Percentiles rank a stretch among this genome's conserved stretches.
These are phyloP conservation scores for Pseudococcus jackbeardsleyi DNA, from an alignment of 2,888 invertebrate species.

Conservation along the genomic window DNA sequence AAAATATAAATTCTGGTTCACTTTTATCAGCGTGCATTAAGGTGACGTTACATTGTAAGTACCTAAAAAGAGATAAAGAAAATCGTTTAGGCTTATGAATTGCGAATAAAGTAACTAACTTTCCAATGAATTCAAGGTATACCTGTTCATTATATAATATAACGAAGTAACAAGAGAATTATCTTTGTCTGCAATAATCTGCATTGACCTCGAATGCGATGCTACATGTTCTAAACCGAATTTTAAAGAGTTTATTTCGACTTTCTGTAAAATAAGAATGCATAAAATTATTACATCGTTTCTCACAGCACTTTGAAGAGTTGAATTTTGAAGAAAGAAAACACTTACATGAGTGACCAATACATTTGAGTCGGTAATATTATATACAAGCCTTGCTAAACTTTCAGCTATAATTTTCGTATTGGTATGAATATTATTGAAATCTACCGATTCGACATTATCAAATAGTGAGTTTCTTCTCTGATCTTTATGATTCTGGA, in stretches of 20 bases:
- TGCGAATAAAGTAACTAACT: slow-evolving; percentile 4
- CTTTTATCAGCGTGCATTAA: slow-evolving; percentile 82
- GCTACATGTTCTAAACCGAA: slow-evolving; percentile 84
- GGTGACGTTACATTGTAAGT: slow-evolving; percentile 80
- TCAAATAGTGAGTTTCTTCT: slow-evolving; percentile 78
- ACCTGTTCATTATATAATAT: slow-evolving; percentile 78
- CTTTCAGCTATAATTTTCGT: slow-evolving; percentile 85
- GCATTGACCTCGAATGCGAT: slow-evolving; percentile 81
- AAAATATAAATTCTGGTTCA: slow-evolving; percentile 94
- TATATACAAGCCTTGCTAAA: slow-evolving; percentile 85
- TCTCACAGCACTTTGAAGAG: neutral
- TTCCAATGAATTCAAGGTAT: slow-evolving; percentile 60
- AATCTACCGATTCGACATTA: slow-evolving; percentile 73
- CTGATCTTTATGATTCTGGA: slow-evolving; percentile 77
- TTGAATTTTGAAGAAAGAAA: neutral
- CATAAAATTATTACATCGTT: slow-evolving; percentile 51
- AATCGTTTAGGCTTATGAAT: neutral
- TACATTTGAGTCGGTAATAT: slow-evolving; percentile 69
- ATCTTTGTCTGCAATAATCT: slow-evolving; percentile 78
- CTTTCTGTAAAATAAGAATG: slow-evolving; percentile 74
- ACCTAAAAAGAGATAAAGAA: slow-evolving; percentile 71
- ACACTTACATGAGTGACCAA: slow-evolving; percentile 57
- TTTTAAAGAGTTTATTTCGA: slow-evolving; percentile 80
- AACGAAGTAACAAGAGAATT: slow-evolving; percentile 79
- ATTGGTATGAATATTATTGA: slow-evolving; percentile 76